phyloP scores from a whole-genome alignment of 2,797 vertebrate genomes.

The Eupleurogrammus muticus region DNA sequence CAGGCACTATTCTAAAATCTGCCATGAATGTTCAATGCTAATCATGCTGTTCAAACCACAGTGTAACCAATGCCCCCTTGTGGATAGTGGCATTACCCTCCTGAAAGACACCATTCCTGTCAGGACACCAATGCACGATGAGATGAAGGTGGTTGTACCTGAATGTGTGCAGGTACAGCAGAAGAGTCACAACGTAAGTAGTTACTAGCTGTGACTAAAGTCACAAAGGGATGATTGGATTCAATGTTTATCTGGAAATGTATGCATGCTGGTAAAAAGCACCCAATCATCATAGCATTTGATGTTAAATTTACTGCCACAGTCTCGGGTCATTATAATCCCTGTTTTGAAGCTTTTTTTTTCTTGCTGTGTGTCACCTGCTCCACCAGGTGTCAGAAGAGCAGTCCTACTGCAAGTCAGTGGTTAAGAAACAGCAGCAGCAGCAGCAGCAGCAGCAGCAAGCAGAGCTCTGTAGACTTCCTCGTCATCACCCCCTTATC shows the following conservation, averaged over 20 bases:
- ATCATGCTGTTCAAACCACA: conserved; percentile 65
- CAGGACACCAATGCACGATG: conserved; percentile 37
- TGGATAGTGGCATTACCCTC: conserved; percentile 63
- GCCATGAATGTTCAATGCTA: conserved; percentile 29
- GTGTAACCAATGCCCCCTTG: conserved; percentile 68
- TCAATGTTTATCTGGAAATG: conserved; percentile 18
- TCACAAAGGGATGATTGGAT: neutral
- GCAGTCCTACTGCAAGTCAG: conserved; percentile 87
- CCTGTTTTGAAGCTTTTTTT: neutral
- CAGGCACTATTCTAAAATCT: conserved; percentile 8
- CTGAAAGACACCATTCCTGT: conserved; percentile 63
- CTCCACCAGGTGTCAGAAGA: conserved; percentile 86
- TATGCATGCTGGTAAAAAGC: conserved; percentile 49
- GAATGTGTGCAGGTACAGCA: neutral
- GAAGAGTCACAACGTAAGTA: conserved; percentile 67
- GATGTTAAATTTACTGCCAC: neutral
- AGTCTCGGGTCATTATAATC: no score
- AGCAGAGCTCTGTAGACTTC: conserved; percentile 88
- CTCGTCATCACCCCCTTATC: conserved; percentile 92
- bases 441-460: conserved; percentile 84
- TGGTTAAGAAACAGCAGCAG: conserved; percentile 90
- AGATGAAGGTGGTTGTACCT: conserved; percentile 48
- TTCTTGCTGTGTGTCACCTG: conserved; percentile 37
- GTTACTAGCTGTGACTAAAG: neutral
- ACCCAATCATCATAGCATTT: conserved; percentile 5